These are phyloP conservation scores for Pomatorhinus ruficollis DNA, from an alignment of 2,113 vertebrate species.

Conservation along the genomic window DNA sequence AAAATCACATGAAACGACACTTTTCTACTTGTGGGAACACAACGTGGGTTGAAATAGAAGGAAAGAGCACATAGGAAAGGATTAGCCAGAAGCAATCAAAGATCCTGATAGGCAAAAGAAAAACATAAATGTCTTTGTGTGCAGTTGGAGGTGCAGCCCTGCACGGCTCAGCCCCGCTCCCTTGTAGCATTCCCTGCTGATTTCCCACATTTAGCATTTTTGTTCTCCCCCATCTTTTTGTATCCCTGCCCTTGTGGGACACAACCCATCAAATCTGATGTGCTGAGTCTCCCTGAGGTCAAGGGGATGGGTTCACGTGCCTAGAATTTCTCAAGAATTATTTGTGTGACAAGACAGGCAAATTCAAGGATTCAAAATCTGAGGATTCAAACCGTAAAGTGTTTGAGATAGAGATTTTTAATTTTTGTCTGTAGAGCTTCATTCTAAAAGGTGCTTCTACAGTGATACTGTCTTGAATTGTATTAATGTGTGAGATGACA, in stretches of 20 bases:
- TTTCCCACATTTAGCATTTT: not conserved
- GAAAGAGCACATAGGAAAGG: not conserved
- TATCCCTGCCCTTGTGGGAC: fast-evolving
- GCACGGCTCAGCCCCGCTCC: not conserved
- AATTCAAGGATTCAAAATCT: not conserved
- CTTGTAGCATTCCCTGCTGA: not conserved
- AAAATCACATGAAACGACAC: not conserved
- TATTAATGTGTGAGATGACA: not conserved
- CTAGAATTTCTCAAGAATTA: not conserved
- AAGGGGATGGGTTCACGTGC: not conserved
- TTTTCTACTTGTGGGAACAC: slow-evolving; percentile 6
- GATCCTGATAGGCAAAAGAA: not conserved
- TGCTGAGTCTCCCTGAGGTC: not conserved
- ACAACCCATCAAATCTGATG: not conserved
- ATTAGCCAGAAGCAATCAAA: slow-evolving; percentile 10
- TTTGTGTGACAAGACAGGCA: not conserved
- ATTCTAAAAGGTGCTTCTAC: not conserved
- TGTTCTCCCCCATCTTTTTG: not conserved
- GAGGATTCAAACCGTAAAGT: not conserved
- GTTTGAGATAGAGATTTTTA: not conserved
- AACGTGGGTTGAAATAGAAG: not conserved
- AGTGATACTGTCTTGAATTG: not conserved
- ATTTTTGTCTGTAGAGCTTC: not conserved
- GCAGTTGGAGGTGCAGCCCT: not conserved
- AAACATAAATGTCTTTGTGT: not conserved